Evolutionary conservation across 2,113 vertebrate species (phyloP), one percentile per base, ranked within the genome.

Genomic region (Polyodon spathula): DNA sequence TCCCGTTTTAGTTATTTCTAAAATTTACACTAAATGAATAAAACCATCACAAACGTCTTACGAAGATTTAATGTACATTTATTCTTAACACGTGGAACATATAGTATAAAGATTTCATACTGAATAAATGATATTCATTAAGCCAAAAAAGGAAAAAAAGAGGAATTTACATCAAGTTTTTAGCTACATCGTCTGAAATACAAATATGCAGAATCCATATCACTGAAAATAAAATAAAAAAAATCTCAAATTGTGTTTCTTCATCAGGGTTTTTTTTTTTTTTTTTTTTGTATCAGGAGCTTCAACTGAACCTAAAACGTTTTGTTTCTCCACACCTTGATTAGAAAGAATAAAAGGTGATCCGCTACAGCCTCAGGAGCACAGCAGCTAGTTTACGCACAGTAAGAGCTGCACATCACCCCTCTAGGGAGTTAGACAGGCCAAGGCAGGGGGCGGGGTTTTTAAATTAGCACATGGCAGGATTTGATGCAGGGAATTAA

Each of bases 41-140:
- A 93, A 90, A 89, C 80, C 84, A 88, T 93, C 86, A 91, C 92
- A 95, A 96, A 93, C 91, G 90, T 95, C 92, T 95, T 97, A 97
- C 86, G 89, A 98, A 97, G 94, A 97, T 97, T 98, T 97, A 93
- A 97, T 98, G 95, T 97, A 97, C 95, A 98, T 98, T 98, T 98
- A 98, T 98, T 98, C 90, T 98, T 97, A 98, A 95, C 95, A 98
- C 93, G 89, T 95, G 95, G 95, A 97, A 98, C 95, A 98, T 97
- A 98, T 93, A 98, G 95, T 98, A 98, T 98, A 98, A 98, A 98
- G 95, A 98, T 98, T 97, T 98, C 93, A 98, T 97, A 98, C 93
- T 96, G 95, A 98, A 98, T 98, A 98, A 98, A 98, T 98, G 95
- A 97, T 96, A 97, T 97, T 97, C 93, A 97, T 97, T 96, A 95